phyloP scores from a whole-genome alignment of 2,888 invertebrate species.

The Apodemia hepburni region DNA sequence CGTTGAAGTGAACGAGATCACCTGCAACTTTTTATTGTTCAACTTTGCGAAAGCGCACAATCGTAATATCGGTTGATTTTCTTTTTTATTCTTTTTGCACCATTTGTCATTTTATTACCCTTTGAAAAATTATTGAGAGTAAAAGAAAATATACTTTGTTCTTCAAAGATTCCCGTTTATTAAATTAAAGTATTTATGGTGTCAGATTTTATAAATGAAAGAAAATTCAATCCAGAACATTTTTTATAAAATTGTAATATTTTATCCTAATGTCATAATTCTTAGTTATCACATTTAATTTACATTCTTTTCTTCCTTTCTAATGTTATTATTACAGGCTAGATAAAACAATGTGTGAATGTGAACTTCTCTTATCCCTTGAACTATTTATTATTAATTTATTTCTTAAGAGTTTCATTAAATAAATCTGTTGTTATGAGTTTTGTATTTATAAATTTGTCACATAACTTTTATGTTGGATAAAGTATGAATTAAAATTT shows the following conservation, averaged over 20 bases:
- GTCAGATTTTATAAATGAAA: too few relatives aligned
- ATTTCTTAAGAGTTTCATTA: background rate
- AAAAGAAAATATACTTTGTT: too few relatives aligned
- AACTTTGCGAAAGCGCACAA: conserved; percentile 32
- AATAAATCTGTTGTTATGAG: background rate
- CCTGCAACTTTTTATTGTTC: conserved; percentile 34
- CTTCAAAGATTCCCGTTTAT: too few relatives aligned
- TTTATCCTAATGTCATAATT: too few relatives aligned
- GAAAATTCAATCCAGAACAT: too few relatives aligned
- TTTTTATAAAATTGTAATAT: too few relatives aligned
- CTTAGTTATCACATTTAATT: too few relatives aligned
- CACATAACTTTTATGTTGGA: background rate
- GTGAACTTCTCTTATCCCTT: too few relatives aligned
- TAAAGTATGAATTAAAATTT: background rate
- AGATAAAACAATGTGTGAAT: too few relatives aligned
- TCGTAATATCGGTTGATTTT: conserved; percentile 28
- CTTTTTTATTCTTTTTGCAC: conserved; percentile 22
- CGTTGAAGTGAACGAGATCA: conserved; percentile 32
- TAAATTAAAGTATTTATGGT: too few relatives aligned
- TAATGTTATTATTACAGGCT: too few relatives aligned
- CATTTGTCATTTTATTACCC: conserved; percentile 10
- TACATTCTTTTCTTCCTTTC: too few relatives aligned
- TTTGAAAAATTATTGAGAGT: background rate
- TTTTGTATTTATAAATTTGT: background rate
- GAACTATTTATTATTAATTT: background rate